Percentiles rank a stretch among this genome's conserved stretches.
Evolutionary conservation across 2,113 vertebrate species (phyloP).

Genomic region (Silurus asotus): DNA sequence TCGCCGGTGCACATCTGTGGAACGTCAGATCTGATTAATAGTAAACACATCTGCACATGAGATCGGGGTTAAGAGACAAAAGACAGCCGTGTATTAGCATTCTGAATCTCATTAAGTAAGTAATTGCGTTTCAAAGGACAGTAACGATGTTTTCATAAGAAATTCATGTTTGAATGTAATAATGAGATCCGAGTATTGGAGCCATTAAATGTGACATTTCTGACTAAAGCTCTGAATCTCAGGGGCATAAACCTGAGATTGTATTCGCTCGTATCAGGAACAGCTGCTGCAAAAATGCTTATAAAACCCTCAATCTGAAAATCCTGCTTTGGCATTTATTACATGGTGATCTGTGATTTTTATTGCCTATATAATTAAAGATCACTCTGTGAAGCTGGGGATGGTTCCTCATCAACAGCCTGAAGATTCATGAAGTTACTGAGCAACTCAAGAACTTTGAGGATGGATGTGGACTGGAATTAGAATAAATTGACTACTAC

Average conservation of each 20-base stretch:
- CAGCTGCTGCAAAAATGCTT: background rate
- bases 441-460: no score
- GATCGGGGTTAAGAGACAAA: background rate
- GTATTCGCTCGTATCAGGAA: background rate
- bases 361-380: no score
- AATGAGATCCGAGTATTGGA: background rate
- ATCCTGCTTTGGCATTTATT: background rate
- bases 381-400: no score
- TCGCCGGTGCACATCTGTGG: background rate
- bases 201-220: constrained; percentile 8
- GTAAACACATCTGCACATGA: background rate
- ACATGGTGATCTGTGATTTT: no score
- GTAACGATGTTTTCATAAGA: background rate
- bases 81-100: background rate
- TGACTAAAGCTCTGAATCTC: background rate
- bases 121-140: background rate
- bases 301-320: background rate
- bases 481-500: no score
- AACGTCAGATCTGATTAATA: background rate
- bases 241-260: background rate
- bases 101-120: background rate
- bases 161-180: background rate
- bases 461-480: no score
- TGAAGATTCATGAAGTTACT: no score
- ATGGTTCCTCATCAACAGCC: no score